Evolutionary conservation across 2,797 vertebrate species (phyloP), one percentile per base, ranked within the genome.

Genomic region (Myotis findleyi): DNA sequence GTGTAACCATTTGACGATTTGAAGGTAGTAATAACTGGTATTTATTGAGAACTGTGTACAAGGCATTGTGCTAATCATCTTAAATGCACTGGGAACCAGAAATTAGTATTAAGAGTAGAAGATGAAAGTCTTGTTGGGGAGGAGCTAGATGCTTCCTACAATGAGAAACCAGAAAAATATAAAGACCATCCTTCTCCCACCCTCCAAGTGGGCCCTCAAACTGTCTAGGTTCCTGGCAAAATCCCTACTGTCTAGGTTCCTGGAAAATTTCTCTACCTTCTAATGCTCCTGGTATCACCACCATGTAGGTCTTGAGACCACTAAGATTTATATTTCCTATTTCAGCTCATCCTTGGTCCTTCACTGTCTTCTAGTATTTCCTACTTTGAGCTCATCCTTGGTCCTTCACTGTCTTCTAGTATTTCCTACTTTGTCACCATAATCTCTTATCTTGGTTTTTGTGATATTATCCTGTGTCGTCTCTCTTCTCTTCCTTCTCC

Each of bases 371-470:
- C 8, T 36, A 71, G n/a, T 0, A 41, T 33, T 87, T 82, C 53
- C n/a, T n/a, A n/a, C n/a, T n/a, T n/a, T n/a, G n/a, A 73, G 17
- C 21, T 6, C 6, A 23, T 21, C 0, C 3, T 12, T 18, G 2
- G 64, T 11, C 0, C 11, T 89, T 69, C 38, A 14, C 1, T 68
- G 0, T 77, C 51, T 77, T 30, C 8, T 36, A 71, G n/a, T 0
- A 41, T 33, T 87, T 82, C n/a, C 7, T 20, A 16, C 12, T 49
- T 49, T 76, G 3, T 6, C 17, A 72, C 21, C 44, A 44, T 14
- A 36, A 72, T 49, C 44, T 64, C 27, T 83, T 93, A 30, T 49
- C 4, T 49, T 82, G 25, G 51, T 41, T 62, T 51, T 8, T 36
- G 3, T 14, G 23, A 27, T 17, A 23, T 21, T 69, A 18, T 49